These are phyloP conservation scores for Philaethria dido DNA, from an alignment of 2,888 invertebrate genomes.

Conservation along the genomic window DNA sequence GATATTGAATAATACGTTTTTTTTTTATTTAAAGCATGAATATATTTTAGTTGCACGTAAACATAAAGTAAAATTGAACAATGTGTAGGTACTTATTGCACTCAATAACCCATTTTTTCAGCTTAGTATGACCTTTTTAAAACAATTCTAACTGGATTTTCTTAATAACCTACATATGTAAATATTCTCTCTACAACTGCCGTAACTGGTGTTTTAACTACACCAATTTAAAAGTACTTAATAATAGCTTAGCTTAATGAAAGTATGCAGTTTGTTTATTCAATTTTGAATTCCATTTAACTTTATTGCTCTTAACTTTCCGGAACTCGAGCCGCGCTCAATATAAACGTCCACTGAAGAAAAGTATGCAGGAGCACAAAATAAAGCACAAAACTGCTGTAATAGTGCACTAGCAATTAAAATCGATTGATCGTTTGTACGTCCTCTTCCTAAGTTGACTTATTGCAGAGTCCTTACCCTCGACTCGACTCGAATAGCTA, in stretches of 20 bases:
- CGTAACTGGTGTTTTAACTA: neutral
- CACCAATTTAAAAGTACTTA: conserved; percentile 7
- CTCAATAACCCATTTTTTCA: too few species aligned
- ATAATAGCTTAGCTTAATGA: conserved; percentile 5
- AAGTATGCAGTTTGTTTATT: conserved; percentile 23
- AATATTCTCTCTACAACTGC: conserved; percentile 30
- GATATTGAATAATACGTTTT: too few species aligned
- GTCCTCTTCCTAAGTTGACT: conserved; percentile 30
- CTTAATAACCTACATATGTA: neutral
- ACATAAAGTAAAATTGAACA: too few species aligned
- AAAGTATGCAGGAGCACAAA: conserved; percentile 32
- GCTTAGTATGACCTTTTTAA: too few species aligned
- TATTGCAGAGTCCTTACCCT: conserved; percentile 20
- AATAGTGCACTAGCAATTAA: conserved; percentile 38
- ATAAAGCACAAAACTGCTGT: conserved; percentile 34
- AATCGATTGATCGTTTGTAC: conserved; percentile 36
- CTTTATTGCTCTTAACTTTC: conserved; percentile 33
- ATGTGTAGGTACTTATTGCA: too few species aligned
- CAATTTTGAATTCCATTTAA: conserved; percentile 30
- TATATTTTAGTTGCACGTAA: too few species aligned
- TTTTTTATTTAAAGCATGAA: too few species aligned
- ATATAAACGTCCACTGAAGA: conserved; percentile 39
- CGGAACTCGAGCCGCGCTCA: conserved; percentile 28
- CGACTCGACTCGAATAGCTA: conserved; percentile 5
- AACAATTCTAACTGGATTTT: neutral